Conservation (phyloP, 2,888 invertebrate genomes). For the Andrena hattorfiana region DNA sequence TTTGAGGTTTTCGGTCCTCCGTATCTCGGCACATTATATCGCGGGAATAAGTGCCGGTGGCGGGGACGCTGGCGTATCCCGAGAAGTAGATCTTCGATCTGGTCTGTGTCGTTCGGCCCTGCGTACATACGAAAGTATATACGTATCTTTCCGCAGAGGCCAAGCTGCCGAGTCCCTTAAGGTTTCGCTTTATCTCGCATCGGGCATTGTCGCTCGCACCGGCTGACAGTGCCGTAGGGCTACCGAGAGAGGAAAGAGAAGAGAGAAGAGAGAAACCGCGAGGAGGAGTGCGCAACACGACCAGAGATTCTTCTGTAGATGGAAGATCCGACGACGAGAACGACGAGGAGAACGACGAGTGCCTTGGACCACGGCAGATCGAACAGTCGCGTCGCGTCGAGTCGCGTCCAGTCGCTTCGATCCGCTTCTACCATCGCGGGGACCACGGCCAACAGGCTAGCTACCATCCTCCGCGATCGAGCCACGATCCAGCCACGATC, state of each 20-base stretch:
- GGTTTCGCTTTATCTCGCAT: slow-evolving; percentile 82
- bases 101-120: slow-evolving; percentile 48
- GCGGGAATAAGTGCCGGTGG: slow-evolving; percentile 53
- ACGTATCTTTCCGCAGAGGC: slow-evolving; percentile 62
- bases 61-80: slow-evolving; percentile 44
- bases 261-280: slow-evolving; percentile 12
- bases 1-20: slow-evolving; percentile 10
- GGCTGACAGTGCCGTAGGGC: slow-evolving; percentile 79
- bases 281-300: slow-evolving; percentile 16
- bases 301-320: slow-evolving; percentile 59
- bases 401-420: background rate
- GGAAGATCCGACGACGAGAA: slow-evolving; percentile 55
- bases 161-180: slow-evolving; percentile 63
- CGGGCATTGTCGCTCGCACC: slow-evolving; percentile 84
- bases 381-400: background rate
- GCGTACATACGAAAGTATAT: slow-evolving; percentile 54
- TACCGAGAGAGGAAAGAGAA: slow-evolving; percentile 46
- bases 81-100: slow-evolving; percentile 74
- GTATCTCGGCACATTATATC: slow-evolving; percentile 55
- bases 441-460: slow-evolving; percentile 24
- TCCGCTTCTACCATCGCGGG: background rate
- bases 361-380: slow-evolving; percentile 23
- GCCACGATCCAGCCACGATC: slow-evolving; percentile 41
- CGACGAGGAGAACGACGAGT: slow-evolving; percentile 19
- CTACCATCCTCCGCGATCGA: slow-evolving; percentile 52